These are phyloP conservation scores for Lota lota DNA, from an alignment of 2,113 vertebrate species.

Conservation along the genomic window DNA sequence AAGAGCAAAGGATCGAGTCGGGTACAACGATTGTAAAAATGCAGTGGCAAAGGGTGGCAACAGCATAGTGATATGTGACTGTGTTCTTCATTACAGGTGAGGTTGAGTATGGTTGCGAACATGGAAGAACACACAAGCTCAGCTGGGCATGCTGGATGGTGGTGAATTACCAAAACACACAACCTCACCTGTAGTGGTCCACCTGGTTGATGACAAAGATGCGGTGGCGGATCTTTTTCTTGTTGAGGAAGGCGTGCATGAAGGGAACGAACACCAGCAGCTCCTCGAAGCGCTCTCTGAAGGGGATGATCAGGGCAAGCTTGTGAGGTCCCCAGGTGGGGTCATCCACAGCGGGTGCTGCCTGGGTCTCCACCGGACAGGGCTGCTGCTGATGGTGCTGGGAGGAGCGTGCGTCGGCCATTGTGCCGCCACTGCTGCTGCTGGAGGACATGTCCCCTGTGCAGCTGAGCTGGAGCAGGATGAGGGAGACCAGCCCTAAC, in stretches of 20 bases:
- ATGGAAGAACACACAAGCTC: too few relatives aligned
- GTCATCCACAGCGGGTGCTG: slow-evolving; percentile 64
- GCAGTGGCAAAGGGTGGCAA: too few relatives aligned
- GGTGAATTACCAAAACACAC: too few relatives aligned
- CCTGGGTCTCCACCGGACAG: slow-evolving; percentile 65
- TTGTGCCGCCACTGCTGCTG: not conserved
- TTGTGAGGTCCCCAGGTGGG: slow-evolving; percentile 88
- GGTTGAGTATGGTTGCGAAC: too few relatives aligned
- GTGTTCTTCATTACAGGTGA: too few relatives aligned
- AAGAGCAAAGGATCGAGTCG: too few relatives aligned
- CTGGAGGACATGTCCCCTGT: slow-evolving; percentile 71
- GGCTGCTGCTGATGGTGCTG: slow-evolving; percentile 47
- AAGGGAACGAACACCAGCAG: slow-evolving; percentile 90
- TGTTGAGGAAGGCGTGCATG: slow-evolving; percentile 88
- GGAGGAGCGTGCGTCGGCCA: slow-evolving; percentile 29
- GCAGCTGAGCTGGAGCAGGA: slow-evolving; percentile 94
- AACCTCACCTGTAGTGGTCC: slow-evolving; percentile 88
- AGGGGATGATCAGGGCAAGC: slow-evolving; percentile 88
- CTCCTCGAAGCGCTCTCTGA: slow-evolving; percentile 95
- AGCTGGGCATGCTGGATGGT: too few relatives aligned
- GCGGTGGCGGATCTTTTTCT: slow-evolving; percentile 87
- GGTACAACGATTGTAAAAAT: too few relatives aligned
- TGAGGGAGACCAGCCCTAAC: slow-evolving; percentile 82
- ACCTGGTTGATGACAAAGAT: slow-evolving; percentile 94
- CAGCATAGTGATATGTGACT: too few relatives aligned